Evolutionary conservation across 2,113 vertebrate species (phyloP).

Genomic region (Accipiter virgatus): DNA sequence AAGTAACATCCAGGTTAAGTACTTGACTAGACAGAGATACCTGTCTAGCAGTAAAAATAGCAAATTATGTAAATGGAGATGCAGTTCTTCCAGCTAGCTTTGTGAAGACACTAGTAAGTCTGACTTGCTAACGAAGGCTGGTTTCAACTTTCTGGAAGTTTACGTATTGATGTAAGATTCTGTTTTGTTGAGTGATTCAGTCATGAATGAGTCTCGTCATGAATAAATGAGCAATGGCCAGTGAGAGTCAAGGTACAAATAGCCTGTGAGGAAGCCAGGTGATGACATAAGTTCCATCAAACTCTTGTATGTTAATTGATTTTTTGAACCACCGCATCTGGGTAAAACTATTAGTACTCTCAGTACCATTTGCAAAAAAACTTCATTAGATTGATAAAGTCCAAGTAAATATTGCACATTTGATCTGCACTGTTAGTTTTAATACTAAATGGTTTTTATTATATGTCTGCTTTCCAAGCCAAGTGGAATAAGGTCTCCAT

Average conservation of each 20-base stretch:
- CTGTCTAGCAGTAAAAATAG: background rate
- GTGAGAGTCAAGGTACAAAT: background rate
- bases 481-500: rapidly evolving
- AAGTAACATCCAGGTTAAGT: background rate
- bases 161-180: background rate
- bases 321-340: background rate
- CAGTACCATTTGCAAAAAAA: background rate
- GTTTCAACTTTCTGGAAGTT: background rate
- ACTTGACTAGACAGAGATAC: background rate
- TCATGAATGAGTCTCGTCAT: background rate
- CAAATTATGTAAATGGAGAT: background rate
- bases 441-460: background rate
- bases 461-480: background rate
- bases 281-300: background rate
- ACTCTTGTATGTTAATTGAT: background rate
- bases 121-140: background rate
- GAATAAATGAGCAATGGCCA: background rate
- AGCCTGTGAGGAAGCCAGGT: background rate
- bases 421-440: background rate
- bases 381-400: background rate
- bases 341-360: background rate
- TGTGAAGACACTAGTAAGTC: background rate
- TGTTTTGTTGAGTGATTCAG: background rate
- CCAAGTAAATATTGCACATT: background rate
- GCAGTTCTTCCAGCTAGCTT: background rate